Percentiles rank a stretch among this genome's conserved stretches.
phyloP scores from a whole-genome alignment of 2,797 vertebrate genomes.

The Nannoperca australis region DNA sequence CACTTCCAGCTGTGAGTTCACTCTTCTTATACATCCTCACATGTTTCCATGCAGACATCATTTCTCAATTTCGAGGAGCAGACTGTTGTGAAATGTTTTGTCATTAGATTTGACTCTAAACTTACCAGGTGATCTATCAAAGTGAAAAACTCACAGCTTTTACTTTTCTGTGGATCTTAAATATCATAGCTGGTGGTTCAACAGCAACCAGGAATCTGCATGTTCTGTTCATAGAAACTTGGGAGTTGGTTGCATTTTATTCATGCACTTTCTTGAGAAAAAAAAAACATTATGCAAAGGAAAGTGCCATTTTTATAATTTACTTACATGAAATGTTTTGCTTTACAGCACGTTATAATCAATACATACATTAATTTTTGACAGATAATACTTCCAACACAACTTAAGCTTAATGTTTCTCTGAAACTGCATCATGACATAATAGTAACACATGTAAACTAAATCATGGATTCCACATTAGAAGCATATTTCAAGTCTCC shows the following conservation, averaged over 20 bases:
- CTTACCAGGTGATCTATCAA: constrained; percentile 49
- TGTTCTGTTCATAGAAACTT: constrained; percentile 1
- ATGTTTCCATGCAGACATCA: constrained; percentile 23
- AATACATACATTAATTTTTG: neutral
- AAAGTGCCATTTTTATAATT: neutral
- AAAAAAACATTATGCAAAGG: neutral
- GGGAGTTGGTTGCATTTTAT: neutral
- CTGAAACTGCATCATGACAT: neutral
- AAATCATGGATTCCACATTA: neutral
- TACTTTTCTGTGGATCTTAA: constrained; percentile 10
- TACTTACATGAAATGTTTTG: neutral
- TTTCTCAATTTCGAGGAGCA: constrained; percentile 40
- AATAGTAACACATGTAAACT: neutral
- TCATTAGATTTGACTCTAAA: constrained; percentile 31
- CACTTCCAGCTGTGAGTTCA: constrained; percentile 53
- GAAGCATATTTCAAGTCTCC: neutral
- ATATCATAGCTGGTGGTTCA: constrained; percentile 26
- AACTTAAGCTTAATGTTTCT: neutral
- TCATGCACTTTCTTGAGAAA: neutral
- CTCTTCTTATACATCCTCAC: constrained; percentile 26
- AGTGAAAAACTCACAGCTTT: neutral
- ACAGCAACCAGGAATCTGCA: neutral
- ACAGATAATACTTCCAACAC: neutral
- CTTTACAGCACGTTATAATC: neutral
- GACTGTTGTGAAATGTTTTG: constrained; percentile 44